Evolutionary conservation across 1,140 invertebrate species (phyloP).

Genomic region (Metopolophium dirhodum): DNA sequence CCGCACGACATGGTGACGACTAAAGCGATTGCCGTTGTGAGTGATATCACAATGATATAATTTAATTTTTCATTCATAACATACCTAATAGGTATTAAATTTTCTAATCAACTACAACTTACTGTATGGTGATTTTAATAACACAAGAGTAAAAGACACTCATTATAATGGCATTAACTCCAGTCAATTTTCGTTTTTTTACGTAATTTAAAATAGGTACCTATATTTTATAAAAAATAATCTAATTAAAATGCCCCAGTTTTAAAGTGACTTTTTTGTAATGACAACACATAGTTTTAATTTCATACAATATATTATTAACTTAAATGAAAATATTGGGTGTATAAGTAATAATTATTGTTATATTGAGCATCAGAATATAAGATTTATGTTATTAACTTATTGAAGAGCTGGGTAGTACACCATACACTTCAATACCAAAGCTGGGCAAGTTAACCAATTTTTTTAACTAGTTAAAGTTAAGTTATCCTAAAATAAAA

Average conservation of each 20-base stretch:
- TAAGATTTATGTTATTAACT: not conserved
- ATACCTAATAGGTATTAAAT: not conserved
- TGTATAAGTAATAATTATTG: not conserved
- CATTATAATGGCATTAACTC: not conserved
- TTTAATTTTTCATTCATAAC: not conserved
- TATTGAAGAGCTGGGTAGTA: not conserved
- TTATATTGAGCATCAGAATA: not conserved
- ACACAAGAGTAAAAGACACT: not conserved
- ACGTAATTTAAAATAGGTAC: not conserved
- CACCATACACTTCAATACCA: no score
- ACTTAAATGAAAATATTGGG: not conserved
- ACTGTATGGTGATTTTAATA: not conserved
- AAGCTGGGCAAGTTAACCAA: no score
- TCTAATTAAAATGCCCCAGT: not conserved
- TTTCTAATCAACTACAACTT: not conserved
- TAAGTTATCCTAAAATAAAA: no score
- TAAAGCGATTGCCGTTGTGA: constrained; percentile 93
- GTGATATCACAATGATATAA: constrained; percentile 61
- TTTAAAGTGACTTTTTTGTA: not conserved
- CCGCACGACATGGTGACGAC: constrained; percentile 82
- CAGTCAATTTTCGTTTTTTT: not conserved
- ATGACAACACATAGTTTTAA: no score
- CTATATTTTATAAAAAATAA: not conserved
- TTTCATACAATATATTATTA: not conserved
- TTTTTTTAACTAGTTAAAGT: no score